Evolutionary conservation across 2,113 vertebrate species (phyloP).

Genomic region (Mohoua ochrocephala): DNA sequence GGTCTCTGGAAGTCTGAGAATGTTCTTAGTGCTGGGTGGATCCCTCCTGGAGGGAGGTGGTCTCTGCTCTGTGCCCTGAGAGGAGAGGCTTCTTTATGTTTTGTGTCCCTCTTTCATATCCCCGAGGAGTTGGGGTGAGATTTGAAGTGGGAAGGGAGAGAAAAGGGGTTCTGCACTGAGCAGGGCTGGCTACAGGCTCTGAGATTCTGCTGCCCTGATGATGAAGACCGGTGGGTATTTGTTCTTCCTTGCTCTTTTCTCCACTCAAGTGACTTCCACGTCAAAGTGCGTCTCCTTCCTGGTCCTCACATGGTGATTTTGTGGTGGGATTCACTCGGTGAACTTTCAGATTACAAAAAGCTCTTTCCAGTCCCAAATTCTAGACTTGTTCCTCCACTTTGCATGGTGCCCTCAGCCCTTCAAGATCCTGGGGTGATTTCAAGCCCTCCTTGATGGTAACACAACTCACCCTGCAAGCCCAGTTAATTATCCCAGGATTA

Average conservation of each 20-base stretch:
- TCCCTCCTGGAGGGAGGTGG: not conserved
- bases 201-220: not conserved
- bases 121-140: not conserved
- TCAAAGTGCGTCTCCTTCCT: not conserved
- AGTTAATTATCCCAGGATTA: not conserved
- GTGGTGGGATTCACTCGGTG: not conserved
- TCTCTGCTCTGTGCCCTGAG: rapidly evolving
- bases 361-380: not conserved
- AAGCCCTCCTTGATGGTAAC: not conserved
- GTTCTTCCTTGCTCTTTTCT: not conserved
- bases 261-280: not conserved
- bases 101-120: not conserved
- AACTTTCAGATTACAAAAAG: not conserved
- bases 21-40: not conserved
- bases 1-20: not conserved
- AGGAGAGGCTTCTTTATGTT: not conserved
- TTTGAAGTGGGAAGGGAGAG: not conserved
- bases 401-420: not conserved
- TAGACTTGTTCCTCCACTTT: not conserved
- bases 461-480: not conserved
- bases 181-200: not conserved
- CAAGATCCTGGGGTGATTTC: not conserved
- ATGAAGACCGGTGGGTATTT: not conserved
- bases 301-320: not conserved
- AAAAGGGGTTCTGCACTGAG: not conserved